Evolutionary conservation across 2,113 vertebrate genomes (phyloP).

Genomic region (Loxodonta africana): DNA sequence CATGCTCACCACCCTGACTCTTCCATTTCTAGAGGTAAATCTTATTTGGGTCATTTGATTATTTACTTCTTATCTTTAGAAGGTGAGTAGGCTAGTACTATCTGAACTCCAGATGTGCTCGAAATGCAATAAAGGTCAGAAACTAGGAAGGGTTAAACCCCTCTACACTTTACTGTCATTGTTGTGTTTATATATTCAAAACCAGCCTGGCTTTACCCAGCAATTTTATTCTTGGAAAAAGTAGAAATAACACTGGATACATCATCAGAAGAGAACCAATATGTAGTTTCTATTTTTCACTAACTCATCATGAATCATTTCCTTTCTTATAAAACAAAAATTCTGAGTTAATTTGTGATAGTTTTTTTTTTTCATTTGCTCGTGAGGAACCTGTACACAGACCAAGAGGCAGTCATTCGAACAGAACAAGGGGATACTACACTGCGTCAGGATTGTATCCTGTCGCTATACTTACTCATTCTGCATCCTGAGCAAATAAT

Average conservation of each 20-base stretch:
- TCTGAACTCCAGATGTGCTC: conserved; percentile 72
- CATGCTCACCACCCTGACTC: neutral
- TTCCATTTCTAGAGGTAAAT: conserved; percentile 42
- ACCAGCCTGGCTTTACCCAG: conserved; percentile 39
- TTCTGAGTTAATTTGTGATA: neutral
- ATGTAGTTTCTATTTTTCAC: neutral
- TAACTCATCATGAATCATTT: conserved; percentile 21
- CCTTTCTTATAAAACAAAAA: conserved; percentile 40
- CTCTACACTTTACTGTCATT: conserved; percentile 49
- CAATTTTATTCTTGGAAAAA: conserved; percentile 44
- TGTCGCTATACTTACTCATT: too few species aligned
- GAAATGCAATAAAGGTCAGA: conserved; percentile 75
- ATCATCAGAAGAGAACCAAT: neutral
- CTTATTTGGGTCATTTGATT: conserved; percentile 74
- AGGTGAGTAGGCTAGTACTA: conserved; percentile 1
- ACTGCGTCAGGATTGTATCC: too few species aligned
- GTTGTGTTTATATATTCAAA: conserved; percentile 69
- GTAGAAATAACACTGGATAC: neutral
- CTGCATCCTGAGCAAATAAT: too few species aligned
- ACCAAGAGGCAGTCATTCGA: too few species aligned
- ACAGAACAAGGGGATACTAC: too few species aligned
- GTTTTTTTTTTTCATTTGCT: neutral
- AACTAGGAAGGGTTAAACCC: conserved; percentile 65
- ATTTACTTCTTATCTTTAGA: conserved; percentile 75
- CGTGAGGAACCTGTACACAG: too few species aligned